These are phyloP conservation scores for Schizothorax lantsangensis DNA, from an alignment of 2,797 vertebrate genomes.

Conservation along the genomic window DNA sequence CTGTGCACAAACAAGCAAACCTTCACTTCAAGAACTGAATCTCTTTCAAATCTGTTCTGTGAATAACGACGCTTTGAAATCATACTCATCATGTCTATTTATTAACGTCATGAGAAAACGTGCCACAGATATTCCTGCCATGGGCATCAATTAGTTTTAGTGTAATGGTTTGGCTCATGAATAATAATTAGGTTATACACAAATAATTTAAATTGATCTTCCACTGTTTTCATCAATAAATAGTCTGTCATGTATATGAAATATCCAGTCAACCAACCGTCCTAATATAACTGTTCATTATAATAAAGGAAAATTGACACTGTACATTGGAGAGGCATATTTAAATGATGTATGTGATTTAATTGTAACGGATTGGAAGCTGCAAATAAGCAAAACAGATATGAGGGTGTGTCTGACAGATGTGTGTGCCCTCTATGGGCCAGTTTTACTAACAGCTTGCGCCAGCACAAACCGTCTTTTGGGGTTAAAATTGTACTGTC, in stretches of 20 bases:
- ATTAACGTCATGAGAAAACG: not conserved
- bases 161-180: not conserved
- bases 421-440: not conserved
- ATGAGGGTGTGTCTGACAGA: not conserved
- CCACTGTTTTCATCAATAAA: not conserved
- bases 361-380: not conserved
- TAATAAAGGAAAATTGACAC: not conserved
- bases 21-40: not conserved
- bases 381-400: not conserved
- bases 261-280: not conserved
- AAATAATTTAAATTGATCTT: not conserved
- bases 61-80: not conserved
- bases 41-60: not conserved
- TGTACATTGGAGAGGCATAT: not conserved
- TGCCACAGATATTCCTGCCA: not conserved
- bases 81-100: not conserved
- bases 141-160: not conserved
- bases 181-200: not conserved
- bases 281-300: not conserved
- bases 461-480: too few relatives aligned
- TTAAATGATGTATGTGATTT: not conserved
- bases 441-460: too few relatives aligned
- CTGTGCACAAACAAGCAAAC: conserved; percentile 72
- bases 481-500: too few relatives aligned
- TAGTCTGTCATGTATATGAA: not conserved